Evolutionary conservation across 2,113 vertebrate genomes (phyloP).

Genomic region (Elaphurus davidianus): DNA sequence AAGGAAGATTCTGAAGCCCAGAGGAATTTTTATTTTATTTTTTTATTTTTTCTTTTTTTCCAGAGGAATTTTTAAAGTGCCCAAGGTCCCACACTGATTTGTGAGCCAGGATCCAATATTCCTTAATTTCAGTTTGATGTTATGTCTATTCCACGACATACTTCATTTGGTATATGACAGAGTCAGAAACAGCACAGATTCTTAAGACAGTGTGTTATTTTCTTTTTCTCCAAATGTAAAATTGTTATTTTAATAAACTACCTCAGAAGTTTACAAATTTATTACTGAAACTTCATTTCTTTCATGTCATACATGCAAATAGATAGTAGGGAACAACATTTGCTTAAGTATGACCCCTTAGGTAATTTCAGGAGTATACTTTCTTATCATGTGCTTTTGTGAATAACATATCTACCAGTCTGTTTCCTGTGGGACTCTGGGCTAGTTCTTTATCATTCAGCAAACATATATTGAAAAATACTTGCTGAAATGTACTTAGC

Average conservation of each 20-base stretch:
- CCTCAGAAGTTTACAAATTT: background rate
- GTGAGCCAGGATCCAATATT: background rate
- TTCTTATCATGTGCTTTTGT: background rate
- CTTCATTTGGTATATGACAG: background rate
- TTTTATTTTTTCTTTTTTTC: no score
- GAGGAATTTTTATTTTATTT: background rate
- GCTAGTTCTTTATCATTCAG: background rate
- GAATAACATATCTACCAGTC: background rate
- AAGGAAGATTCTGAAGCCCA: background rate
- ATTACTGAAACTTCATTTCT: background rate
- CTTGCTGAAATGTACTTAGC: background rate
- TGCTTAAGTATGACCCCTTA: background rate
- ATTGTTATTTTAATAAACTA: slow-evolving; percentile 45
- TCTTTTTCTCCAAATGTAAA: slow-evolving; percentile 30
- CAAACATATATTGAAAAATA: background rate
- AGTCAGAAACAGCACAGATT: background rate
- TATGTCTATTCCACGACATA: background rate
- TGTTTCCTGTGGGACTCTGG: background rate
- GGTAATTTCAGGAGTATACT: background rate
- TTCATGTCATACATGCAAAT: background rate
- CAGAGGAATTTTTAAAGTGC: background rate
- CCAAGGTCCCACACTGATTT: background rate
- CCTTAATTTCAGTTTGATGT: slow-evolving; percentile 11
- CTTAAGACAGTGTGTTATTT: background rate
- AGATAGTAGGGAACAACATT: background rate